These are phyloP conservation scores for Myotis daubentonii DNA, from an alignment of 2,797 vertebrate species.

Conservation along the genomic window DNA sequence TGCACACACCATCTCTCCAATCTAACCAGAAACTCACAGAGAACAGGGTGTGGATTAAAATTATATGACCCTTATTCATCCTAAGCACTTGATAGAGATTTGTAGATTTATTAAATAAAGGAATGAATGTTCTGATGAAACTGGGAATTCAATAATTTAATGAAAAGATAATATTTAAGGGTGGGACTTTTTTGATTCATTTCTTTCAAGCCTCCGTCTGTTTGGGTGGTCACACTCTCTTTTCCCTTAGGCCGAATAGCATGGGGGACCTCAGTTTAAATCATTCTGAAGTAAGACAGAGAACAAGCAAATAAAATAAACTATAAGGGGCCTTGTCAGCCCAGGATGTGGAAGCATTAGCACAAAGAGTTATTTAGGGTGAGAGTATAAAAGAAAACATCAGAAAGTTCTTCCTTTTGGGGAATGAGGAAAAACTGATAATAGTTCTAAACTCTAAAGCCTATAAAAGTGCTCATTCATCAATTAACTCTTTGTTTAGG, in stretches of 20 bases:
- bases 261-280: not conserved
- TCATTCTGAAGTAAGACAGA: slow-evolving; percentile 28
- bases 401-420: not conserved
- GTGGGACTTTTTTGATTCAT: not conserved
- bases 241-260: not conserved
- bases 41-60: not conserved
- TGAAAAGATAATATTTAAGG: slow-evolving; percentile 7
- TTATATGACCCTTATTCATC: not conserved
- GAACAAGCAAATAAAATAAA: slow-evolving; percentile 21
- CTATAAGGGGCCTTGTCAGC: not conserved
- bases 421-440: slow-evolving; percentile 5
- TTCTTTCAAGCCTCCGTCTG: not conserved
- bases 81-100: not conserved
- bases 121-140: slow-evolving; percentile 25
- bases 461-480: not conserved
- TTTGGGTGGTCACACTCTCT: not conserved
- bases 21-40: slow-evolving; percentile 3
- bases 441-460: not conserved
- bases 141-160: not conserved
- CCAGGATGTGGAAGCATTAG: not conserved
- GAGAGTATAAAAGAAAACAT: not conserved
- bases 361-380: slow-evolving; percentile 3
- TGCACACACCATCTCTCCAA: not conserved
- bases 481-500: not conserved
- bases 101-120: slow-evolving; percentile 21